Evolutionary conservation across 1,140 invertebrate species (phyloP).

Genomic region (Cryptotermes secundus): DNA sequence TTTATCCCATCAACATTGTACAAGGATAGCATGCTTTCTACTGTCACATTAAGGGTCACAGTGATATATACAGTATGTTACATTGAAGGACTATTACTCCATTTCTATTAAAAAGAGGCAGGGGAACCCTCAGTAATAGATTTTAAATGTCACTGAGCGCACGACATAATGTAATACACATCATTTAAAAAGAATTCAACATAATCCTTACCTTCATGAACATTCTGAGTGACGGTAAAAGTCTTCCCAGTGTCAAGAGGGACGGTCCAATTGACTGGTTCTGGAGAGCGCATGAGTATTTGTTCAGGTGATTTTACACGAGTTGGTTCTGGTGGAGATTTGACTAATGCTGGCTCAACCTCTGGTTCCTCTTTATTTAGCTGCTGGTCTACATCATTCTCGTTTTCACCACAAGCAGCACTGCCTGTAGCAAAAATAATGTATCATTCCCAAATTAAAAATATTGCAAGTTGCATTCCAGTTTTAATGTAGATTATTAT

Average conservation of each 20-base stretch:
- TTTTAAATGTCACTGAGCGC: background rate
- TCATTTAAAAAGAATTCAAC: background rate
- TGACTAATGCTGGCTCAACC: conserved; percentile 63
- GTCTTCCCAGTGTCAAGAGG: conserved; percentile 89
- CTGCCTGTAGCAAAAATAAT: background rate
- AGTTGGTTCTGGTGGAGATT: conserved; percentile 87
- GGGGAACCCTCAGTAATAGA: background rate
- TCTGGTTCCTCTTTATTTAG: background rate
- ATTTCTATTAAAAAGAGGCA: background rate
- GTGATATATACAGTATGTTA: too few species aligned
- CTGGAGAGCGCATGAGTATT: conserved; percentile 84
- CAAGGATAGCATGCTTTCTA: too few species aligned
- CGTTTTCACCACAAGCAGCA: background rate
- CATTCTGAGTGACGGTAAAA: conserved; percentile 88
- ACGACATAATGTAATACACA: background rate
- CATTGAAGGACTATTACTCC: background rate
- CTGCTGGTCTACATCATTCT: background rate
- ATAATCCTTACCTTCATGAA: conserved; percentile 73
- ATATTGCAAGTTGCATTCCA: too few species aligned
- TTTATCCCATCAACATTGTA: too few species aligned
- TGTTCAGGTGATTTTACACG: conserved; percentile 90
- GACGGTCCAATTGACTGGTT: conserved; percentile 92
- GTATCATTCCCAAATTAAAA: background rate
- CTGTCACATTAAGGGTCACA: too few species aligned
- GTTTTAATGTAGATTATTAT: too few species aligned